These are phyloP conservation scores for Diachasmimorpha longicaudata DNA, from an alignment of 1,140 invertebrate genomes.

Conservation along the genomic window DNA sequence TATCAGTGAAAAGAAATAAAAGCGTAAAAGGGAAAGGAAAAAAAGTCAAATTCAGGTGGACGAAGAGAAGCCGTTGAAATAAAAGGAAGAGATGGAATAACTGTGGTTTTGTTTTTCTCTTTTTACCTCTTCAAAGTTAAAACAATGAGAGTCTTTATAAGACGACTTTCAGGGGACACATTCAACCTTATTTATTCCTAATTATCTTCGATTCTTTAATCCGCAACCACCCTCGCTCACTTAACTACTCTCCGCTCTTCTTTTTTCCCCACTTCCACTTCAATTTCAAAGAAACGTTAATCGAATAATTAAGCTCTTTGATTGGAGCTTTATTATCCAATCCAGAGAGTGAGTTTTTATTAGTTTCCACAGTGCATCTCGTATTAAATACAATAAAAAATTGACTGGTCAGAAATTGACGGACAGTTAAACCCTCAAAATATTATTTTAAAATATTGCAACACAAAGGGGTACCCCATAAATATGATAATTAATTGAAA, in stretches of 20 bases:
- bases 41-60: neutral
- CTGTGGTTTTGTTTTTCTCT: constrained; percentile 30
- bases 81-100: neutral
- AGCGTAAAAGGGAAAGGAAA: neutral
- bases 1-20: constrained; percentile 49
- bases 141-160: constrained; percentile 51
- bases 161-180: constrained; percentile 19
- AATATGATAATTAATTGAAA: too few relatives aligned
- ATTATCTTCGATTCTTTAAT: constrained; percentile 62
- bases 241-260: constrained; percentile 12
- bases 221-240: constrained; percentile 25
- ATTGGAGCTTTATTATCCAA: constrained; percentile 64
- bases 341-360: constrained; percentile 62
- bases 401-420: constrained; percentile 45
- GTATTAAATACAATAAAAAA: constrained; percentile 15
- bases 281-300: constrained; percentile 40
- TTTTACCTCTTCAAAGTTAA: constrained; percentile 55
- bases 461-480: too few relatives aligned
- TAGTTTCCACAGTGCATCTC: constrained; percentile 37
- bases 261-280: constrained; percentile 8
- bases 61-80: neutral
- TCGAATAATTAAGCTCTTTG: constrained; percentile 63
- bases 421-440: too few relatives aligned
- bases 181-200: constrained; percentile 61
- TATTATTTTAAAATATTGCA: too few relatives aligned